These are phyloP conservation scores for Erythrolamprus reginae DNA, from an alignment of 2,113 vertebrate genomes.

Conservation along the genomic window DNA sequence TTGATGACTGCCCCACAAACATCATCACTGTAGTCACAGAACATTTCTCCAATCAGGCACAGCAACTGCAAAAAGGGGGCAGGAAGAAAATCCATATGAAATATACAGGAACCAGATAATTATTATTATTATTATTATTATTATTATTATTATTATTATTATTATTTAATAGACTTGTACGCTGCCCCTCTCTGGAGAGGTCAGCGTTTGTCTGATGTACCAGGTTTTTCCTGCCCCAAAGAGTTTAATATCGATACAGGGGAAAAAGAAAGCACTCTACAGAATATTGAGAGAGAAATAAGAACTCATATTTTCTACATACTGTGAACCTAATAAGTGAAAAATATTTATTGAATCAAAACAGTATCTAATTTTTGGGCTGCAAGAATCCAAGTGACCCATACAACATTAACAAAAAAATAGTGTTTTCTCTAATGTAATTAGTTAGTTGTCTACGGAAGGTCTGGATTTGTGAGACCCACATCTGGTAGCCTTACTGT, in stretches of 20 bases:
- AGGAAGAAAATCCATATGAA: neutral
- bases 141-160: too few relatives aligned
- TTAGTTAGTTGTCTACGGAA: neutral
- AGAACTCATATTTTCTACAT: neutral
- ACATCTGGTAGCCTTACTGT: neutral
- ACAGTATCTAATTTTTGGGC: neutral
- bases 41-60: slow-evolving; percentile 82
- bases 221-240: neutral
- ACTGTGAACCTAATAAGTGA: neutral
- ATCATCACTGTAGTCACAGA: slow-evolving; percentile 69
- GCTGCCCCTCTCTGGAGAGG: too few relatives aligned
- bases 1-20: slow-evolving; percentile 83
- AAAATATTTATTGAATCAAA: neutral
- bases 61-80: slow-evolving; percentile 63
- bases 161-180: too few relatives aligned
- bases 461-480: neutral
- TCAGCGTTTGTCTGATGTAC: neutral
- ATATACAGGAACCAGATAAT: neutral
- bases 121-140: too few relatives aligned
- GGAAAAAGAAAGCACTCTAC: rapidly evolving
- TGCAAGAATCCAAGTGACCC: neutral
- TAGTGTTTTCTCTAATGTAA: neutral
- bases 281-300: neutral
- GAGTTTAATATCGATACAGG: neutral
- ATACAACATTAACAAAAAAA: neutral